Evolutionary conservation across 2,797 vertebrate species (phyloP).

Genomic region (Podargus strigoides): DNA sequence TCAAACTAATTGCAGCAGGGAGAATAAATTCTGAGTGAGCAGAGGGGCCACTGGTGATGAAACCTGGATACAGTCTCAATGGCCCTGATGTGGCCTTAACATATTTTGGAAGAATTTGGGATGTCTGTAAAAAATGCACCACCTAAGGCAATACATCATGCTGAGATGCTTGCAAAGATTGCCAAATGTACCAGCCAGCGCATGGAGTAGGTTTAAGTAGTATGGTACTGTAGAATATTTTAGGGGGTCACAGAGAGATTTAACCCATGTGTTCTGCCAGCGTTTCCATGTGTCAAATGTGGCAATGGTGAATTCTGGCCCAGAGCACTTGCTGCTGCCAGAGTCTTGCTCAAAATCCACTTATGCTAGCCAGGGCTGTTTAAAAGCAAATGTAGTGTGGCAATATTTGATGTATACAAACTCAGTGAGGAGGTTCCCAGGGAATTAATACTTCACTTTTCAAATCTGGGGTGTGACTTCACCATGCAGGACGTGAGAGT

Average conservation of each 20-base stretch:
- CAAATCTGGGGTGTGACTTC: background rate
- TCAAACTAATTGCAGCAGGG: background rate
- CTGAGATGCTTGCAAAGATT: background rate
- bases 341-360: background rate
- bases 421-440: background rate
- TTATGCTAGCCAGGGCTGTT: accelerated
- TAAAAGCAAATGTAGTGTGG: background rate
- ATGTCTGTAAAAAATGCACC: background rate
- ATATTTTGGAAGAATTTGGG: background rate
- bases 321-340: background rate
- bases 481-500: background rate
- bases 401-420: background rate
- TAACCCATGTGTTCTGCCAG: background rate
- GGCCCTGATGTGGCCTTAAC: background rate
- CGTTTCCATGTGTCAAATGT: background rate
- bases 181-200: background rate
- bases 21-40: background rate
- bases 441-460: background rate
- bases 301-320: background rate
- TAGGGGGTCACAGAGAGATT: background rate
- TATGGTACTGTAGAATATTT: background rate
- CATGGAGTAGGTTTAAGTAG: background rate
- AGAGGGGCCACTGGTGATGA: background rate
- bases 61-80: background rate
- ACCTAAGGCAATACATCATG: background rate